Base-by-base conservation (phyloP, 2,797 vertebrate genomes). In the Distichodus sexfasciatus region DNA sequence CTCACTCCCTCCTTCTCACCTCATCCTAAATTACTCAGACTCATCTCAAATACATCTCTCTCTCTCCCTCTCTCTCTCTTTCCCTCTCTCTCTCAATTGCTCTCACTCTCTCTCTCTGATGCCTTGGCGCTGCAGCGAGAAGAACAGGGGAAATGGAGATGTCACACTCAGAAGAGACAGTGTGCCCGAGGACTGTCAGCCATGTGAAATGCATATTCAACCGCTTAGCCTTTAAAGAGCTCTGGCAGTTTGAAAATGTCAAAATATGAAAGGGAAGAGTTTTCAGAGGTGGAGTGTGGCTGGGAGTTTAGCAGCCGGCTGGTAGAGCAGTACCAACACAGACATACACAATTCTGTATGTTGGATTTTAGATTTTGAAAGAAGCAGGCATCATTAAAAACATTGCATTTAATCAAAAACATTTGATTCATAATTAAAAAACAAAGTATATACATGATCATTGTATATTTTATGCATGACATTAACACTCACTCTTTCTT, bases 201-300 rank as follows among this genome's bases (percentile, higher is more conserved):
- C 64, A 6, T 71, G 64, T 57, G 74, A 76, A 74, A 76, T 57
- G 71, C 65, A 77, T 59, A 75, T 77, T 77, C 69, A 75, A 67
- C 72, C 29, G 46, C 73, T 80, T 76, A 77, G 70, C 69, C 71
- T 73, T 73, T 77, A 71, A 77, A 77, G 66, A 76, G 69, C 59
- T 57, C 61, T 71, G 72, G 62, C 58, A 33, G 71, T 70, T 58
- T 70, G 53, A 66, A 80, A 77, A 77, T 77, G 72, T 75, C 66
- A 75, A 50, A 67, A 68, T 73, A 69, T 72, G 41, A 75, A 74
- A 77, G 66, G 33, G 23, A 15, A 53, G 59, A 64, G 46, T 70
- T 78, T 79, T 67, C 41, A 69, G 66, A 75, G 76, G 50, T 36
- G 41, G 47, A 67, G 72, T 36, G 35, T 71, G 62, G 64, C 57